A percentile compares a stretch with the other conserved stretches of the same genome.
These are phyloP conservation scores for Ailuropoda melanoleuca DNA, from an alignment of 2,113 vertebrate genomes.

Conservation along the genomic window DNA sequence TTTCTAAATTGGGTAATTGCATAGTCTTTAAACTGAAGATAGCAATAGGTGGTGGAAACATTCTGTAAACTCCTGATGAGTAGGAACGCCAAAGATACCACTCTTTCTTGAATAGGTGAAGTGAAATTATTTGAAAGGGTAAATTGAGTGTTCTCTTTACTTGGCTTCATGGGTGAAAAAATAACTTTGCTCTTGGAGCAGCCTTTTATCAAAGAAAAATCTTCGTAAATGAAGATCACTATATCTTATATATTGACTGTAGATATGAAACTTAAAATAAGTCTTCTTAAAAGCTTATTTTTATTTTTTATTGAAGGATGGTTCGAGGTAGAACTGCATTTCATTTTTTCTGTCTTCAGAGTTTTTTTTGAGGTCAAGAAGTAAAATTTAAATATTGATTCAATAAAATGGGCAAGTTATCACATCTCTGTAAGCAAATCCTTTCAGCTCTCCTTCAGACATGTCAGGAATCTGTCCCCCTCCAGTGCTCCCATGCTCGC, in stretches of 20 bases:
- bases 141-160: background rate
- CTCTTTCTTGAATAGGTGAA: conserved; percentile 42
- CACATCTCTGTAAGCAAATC: background rate
- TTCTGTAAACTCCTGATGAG: background rate
- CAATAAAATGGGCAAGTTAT: background rate
- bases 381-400: background rate
- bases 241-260: background rate
- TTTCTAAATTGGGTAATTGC: conserved; percentile 36
- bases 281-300: background rate
- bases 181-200: background rate
- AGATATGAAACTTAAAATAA: background rate
- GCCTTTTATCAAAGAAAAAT: background rate
- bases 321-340: background rate
- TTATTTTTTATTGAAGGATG: background rate
- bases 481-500: background rate
- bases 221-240: background rate
- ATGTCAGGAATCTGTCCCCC: background rate
- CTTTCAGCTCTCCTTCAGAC: background rate
- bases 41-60: background rate
- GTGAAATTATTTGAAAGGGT: background rate
- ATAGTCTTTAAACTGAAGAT: conserved; percentile 36
- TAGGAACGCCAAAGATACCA: background rate
- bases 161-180: background rate
- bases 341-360: background rate
- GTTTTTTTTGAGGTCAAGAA: conserved; percentile 6